Evolutionary conservation across 2,797 vertebrate genomes (phyloP).

Genomic region (Lepilemur ruficaudatus): DNA sequence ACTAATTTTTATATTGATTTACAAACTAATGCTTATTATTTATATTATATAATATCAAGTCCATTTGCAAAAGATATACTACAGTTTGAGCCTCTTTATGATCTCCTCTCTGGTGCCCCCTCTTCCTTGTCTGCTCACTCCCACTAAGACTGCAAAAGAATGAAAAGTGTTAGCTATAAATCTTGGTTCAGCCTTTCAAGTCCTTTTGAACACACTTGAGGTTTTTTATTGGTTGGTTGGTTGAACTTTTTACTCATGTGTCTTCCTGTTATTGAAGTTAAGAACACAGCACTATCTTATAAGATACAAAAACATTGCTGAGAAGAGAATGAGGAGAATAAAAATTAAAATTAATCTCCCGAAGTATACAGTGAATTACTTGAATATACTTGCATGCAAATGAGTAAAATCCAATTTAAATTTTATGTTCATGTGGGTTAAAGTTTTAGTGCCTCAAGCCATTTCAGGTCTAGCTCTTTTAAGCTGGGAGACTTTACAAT

Average conservation of each 20-base stretch:
- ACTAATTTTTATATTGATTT: slow-evolving; percentile 16
- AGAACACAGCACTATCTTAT: background rate
- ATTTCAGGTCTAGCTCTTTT: background rate
- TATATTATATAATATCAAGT: background rate
- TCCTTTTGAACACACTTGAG: background rate
- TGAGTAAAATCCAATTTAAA: background rate
- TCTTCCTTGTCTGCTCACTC: background rate
- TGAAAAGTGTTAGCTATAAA: background rate
- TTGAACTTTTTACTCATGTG: background rate
- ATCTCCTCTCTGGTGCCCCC: background rate
- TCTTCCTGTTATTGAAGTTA: background rate
- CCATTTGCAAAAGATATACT: background rate
- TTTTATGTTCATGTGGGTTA: background rate
- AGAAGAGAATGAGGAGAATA: background rate
- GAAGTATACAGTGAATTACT: background rate
- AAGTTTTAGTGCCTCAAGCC: background rate
- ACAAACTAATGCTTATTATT: background rate
- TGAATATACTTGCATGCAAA: background rate
- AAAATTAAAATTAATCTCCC: background rate
- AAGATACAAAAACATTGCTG: background rate
- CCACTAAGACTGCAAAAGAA: background rate
- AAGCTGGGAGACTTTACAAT: background rate
- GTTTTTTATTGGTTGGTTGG: background rate
- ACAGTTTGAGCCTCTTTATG: background rate
- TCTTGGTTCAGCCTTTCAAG: background rate